Base-by-base conservation (phyloP, 2,797 vertebrate genomes). In the Pantherophis alleghaniensis region DNA sequence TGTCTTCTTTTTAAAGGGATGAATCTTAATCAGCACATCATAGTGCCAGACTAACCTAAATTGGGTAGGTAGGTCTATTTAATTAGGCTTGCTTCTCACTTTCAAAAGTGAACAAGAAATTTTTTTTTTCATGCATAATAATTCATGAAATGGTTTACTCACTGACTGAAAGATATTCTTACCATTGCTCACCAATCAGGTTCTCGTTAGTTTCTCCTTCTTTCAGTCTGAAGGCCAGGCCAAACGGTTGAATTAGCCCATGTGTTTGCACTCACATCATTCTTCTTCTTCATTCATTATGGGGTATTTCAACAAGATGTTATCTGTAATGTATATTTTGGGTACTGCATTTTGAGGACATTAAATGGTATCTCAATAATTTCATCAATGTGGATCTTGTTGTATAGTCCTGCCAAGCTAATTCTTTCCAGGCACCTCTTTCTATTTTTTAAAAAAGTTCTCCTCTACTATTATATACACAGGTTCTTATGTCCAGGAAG, bases 1-100 rank as follows among this genome's bases (percentile, higher is more conserved):
- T 89, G 5, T 16, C 37, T 1, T 22, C 91, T 94, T 83, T 7
- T 92, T 96, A 89, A 69, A 4, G n/a, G 56, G 89, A 53, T 53
- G 69, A 37, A 53, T 89, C 61, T 88, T 91, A 60, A 59, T 86
- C 53, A 69, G 28, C 79, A 60, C 6, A 14, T 24, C 42, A 83
- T 32, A 24, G 28, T 55, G 56, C 59, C 22, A 42, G 53, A 47
- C 22, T 63, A 61, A 90, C n/a, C 57, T 32, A n/a, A 55, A 88
- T 92, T 88, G 53, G 63, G 53, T 60, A 37, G 63, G 53, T 69
- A 88, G 91, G 53, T 10, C 28, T 47, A 63, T 92, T 92, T 92
- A 59, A 89, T 56, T 89, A 86, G 56, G 42, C 42, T 89, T 55
- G 42, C 57, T 90, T 57, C 13, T 61, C 26, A 37, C 57, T 14